Evolutionary conservation across 2,888 invertebrate genomes (phyloP), one percentile per base, ranked within the genome.

Genomic region (Tenodera sinensis): DNA sequence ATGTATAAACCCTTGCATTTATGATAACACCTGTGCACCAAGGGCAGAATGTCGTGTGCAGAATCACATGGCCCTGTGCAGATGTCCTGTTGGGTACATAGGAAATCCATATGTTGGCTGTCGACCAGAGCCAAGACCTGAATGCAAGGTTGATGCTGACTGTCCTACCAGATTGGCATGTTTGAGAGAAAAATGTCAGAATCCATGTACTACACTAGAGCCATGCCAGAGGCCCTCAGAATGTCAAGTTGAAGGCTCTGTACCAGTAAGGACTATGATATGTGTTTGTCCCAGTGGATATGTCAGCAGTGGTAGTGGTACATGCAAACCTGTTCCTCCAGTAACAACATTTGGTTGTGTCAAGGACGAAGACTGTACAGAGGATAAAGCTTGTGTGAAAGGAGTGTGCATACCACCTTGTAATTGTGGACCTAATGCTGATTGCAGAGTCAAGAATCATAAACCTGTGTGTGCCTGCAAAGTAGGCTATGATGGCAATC

Each of bases 281-380:
- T 98, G 98, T 92, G 95, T 97, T 4, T 98, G 98, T 92, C 97
- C 98, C 42, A 97, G 97, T 88, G 98, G 98, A 28, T 98, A 97
- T 92, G 95, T 97, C 6, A 97, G 97, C 93, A 96, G 96, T 91
- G 98, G 97, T 89, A 96, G 96, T 91, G 97, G 97, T 87, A 95
- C 96, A 83, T 97, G 98, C 92, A 96, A 96, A 90, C 96, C 97
- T 3, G 96, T 96, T n/a, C 95, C 95, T 83, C 94, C 96, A 1
- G 93, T 96, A 9, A 92, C 94, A 14, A 94, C 95, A 87, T 95
- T 96, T 87, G 96, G 95, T 88, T 98, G 98, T 92, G 95, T 95
- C 91, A 94, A 95, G 4, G 97, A 98, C 92, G 95, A 95, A 81
- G 97, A 98, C 91, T 98, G 98, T 92, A 95, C 96, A 0, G 93